phyloP scores from a whole-genome alignment of 2,888 invertebrate species.

The Ommatoiulus sabulosus region DNA sequence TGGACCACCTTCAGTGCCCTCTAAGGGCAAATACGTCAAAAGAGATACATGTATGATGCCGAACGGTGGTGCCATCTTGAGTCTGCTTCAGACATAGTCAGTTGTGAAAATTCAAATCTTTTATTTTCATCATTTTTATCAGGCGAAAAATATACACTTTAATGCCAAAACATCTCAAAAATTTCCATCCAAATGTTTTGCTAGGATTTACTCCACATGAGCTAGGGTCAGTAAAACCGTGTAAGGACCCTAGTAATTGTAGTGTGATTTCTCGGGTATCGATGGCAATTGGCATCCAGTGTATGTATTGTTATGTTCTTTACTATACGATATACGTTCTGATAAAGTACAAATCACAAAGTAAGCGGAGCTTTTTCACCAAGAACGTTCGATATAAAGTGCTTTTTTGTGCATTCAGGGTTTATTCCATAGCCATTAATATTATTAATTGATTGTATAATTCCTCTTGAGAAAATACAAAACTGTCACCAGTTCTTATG shows the following conservation, averaged over 20 bases:
- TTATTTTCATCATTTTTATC: neutral
- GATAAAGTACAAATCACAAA: constrained; percentile 52
- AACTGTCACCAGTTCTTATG: neutral
- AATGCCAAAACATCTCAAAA: neutral
- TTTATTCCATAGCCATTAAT: constrained; percentile 45
- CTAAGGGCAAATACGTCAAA: neutral
- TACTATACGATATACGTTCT: constrained; percentile 52
- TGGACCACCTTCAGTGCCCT: neutral
- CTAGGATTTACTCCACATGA: neutral
- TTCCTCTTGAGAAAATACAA: neutral
- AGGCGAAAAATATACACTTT: neutral
- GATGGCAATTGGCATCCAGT: constrained; percentile 32
- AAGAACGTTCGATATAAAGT: constrained; percentile 45
- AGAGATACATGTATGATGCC: neutral
- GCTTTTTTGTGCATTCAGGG: constrained; percentile 44
- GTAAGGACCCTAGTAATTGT: neutral
- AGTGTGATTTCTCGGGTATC: neutral
- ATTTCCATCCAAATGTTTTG: neutral
- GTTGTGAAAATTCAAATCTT: neutral
- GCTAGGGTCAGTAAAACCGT: neutral
- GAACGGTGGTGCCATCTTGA: neutral
- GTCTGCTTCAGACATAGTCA: neutral
- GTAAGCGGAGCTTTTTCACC: constrained; percentile 30
- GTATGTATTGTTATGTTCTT: constrained; percentile 39
- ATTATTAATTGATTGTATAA: constrained; percentile 17